Evolutionary conservation across 2,113 vertebrate species (phyloP).

Genomic region (Cephalophus harveyi): DNA sequence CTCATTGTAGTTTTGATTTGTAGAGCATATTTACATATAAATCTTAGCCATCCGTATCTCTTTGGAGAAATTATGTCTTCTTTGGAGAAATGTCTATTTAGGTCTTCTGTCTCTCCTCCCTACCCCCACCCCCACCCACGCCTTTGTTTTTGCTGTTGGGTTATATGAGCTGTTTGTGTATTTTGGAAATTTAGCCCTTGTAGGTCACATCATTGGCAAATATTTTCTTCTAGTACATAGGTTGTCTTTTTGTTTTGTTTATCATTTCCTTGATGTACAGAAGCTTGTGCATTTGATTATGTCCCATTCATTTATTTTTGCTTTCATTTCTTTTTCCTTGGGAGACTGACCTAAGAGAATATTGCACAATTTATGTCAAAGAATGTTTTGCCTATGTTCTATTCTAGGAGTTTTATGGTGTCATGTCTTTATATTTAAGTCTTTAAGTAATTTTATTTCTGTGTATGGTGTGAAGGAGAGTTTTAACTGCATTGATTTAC

Average conservation of each 20-base stretch:
- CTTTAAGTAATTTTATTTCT: not conserved
- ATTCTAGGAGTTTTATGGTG: not conserved
- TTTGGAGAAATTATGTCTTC: not conserved
- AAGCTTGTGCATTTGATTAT: not conserved
- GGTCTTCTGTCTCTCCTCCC: not conserved
- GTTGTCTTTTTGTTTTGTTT: not conserved
- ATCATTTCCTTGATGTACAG: not conserved
- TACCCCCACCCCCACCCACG: accelerated
- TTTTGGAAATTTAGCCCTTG: not conserved
- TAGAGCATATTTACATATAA: not conserved
- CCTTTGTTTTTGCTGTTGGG: not conserved
- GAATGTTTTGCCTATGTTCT: not conserved
- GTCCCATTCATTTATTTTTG: not conserved
- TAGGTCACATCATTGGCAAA: not conserved
- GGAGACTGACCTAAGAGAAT: not conserved
- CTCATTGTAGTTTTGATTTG: not conserved
- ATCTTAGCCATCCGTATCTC: not conserved
- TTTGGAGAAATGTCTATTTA: not conserved
- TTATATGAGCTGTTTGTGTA: not conserved
- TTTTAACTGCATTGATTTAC: not conserved
- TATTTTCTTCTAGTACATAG: not conserved
- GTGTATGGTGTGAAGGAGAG: not conserved
- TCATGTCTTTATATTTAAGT: not conserved
- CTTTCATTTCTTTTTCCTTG: not conserved
- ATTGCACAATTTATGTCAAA: not conserved